Conservation (phyloP, 1,140 invertebrate genomes). For the Drosophila sechellia region DNA sequence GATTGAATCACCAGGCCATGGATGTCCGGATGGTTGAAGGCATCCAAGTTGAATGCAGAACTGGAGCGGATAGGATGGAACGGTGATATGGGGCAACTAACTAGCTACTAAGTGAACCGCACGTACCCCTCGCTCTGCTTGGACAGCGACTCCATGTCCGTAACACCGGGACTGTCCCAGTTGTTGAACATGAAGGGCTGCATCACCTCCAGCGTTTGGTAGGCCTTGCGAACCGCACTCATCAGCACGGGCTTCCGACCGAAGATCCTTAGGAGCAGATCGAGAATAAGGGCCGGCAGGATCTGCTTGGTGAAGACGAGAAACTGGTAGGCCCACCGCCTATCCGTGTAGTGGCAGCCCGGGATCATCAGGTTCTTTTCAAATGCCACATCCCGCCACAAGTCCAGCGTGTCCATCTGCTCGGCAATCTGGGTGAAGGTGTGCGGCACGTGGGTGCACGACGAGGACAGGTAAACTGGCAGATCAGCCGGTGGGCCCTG, state of each 20-base stretch:
- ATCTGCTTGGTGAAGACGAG: conserved; percentile 66
- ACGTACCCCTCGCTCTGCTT: conserved; percentile 23
- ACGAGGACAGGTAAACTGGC: conserved; percentile 60
- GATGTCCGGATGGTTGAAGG: conserved; percentile 11
- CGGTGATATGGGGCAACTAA: too few relatives aligned
- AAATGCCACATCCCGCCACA: conserved; percentile 55
- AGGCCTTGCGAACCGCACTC: conserved; percentile 59
- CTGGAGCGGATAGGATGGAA: conserved; percentile 4
- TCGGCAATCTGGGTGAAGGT: conserved; percentile 56
- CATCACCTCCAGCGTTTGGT: conserved; percentile 72
- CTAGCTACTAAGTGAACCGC: background rate
- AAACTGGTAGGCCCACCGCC: conserved; percentile 59
- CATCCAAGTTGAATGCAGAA: conserved; percentile 41
- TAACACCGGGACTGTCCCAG: conserved; percentile 61
- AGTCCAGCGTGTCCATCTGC: conserved; percentile 40
- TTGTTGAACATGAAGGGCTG: conserved; percentile 78
- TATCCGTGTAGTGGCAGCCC: conserved; percentile 54
- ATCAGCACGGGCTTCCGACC: conserved; percentile 53
- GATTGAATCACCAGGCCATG: conserved; percentile 2
- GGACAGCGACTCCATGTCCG: conserved; percentile 22
- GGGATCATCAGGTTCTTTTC: conserved; percentile 61
- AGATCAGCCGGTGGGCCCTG: conserved; percentile 41
- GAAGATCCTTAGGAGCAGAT: conserved; percentile 41
- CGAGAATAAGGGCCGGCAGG: conserved; percentile 59
- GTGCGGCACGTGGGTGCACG: conserved; percentile 36